These are phyloP conservation scores for Brassicogethes aeneus DNA, from an alignment of 2,888 invertebrate genomes.

Conservation along the genomic window DNA sequence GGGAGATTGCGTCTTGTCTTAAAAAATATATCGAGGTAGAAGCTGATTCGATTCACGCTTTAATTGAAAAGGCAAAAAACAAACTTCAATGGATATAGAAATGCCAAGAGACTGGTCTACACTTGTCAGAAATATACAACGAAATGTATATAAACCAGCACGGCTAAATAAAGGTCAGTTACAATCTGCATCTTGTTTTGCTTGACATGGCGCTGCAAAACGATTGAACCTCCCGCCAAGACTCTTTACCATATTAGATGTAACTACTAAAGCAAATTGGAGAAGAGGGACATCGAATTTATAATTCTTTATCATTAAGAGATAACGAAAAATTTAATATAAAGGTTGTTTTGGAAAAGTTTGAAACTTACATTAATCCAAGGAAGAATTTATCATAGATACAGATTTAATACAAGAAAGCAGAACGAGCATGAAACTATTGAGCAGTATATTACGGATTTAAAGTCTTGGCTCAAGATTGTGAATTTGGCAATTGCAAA, in stretches of 20 bases:
- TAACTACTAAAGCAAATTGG: background rate
- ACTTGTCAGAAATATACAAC: too few species aligned
- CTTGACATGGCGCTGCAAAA: background rate
- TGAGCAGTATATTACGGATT: conserved; percentile 1
- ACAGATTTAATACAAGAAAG: background rate
- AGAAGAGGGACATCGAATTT: background rate
- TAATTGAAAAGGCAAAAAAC: too few species aligned
- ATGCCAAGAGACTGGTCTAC: too few species aligned
- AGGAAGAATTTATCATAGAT: background rate
- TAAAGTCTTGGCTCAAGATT: background rate
- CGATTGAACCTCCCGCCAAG: background rate
- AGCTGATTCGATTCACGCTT: too few species aligned
- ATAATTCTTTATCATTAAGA: background rate
- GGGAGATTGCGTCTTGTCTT: too few species aligned
- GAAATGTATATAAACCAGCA: background rate
- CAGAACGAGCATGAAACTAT: background rate
- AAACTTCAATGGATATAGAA: too few species aligned
- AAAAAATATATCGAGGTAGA: too few species aligned
- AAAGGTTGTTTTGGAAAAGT: background rate
- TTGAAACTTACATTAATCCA: background rate
- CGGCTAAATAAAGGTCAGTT: background rate
- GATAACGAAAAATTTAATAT: background rate
- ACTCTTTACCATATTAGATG: background rate
- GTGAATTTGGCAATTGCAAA: background rate
- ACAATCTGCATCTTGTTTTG: background rate